A percentile compares a stretch with the other conserved stretches of the same genome.
Evolutionary conservation across 1,140 invertebrate genomes (phyloP).

Genomic region (Halesus radiatus): DNA sequence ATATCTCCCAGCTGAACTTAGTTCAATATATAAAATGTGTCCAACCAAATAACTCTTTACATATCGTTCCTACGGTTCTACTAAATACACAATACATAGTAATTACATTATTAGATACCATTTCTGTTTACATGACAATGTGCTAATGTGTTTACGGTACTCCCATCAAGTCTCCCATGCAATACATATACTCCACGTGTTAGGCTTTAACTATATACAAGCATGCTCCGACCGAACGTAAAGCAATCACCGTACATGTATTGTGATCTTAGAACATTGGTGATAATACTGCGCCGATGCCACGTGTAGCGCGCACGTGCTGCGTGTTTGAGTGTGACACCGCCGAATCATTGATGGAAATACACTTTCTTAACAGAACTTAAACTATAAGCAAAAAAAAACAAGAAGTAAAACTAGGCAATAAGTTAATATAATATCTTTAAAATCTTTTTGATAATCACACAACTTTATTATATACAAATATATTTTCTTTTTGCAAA

Average conservation of each 20-base stretch:
- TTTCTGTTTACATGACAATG: conserved; percentile 25
- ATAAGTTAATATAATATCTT: conserved; percentile 36
- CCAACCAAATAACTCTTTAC: conserved; percentile 34
- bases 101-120: conserved; percentile 21
- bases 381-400: conserved; percentile 19
- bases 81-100: conserved; percentile 8
- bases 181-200: too few species aligned
- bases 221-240: too few species aligned
- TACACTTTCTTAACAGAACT: not conserved
- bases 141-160: not conserved
- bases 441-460: conserved; percentile 24
- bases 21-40: conserved; percentile 20
- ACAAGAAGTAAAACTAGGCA: conserved; percentile 20
- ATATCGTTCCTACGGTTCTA: conserved; percentile 6
- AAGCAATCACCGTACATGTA: too few species aligned
- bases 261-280: too few species aligned
- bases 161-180: too few species aligned
- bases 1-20: conserved; percentile 24
- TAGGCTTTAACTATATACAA: too few species aligned
- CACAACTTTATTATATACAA: conserved; percentile 14
- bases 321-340: not conserved
- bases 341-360: not conserved
- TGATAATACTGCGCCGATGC: too few species aligned
- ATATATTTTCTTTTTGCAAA: not conserved
- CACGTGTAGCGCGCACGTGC: not conserved